phyloP scores from a whole-genome alignment of 2,888 invertebrate species.

The Glaucopsyche alexis region DNA sequence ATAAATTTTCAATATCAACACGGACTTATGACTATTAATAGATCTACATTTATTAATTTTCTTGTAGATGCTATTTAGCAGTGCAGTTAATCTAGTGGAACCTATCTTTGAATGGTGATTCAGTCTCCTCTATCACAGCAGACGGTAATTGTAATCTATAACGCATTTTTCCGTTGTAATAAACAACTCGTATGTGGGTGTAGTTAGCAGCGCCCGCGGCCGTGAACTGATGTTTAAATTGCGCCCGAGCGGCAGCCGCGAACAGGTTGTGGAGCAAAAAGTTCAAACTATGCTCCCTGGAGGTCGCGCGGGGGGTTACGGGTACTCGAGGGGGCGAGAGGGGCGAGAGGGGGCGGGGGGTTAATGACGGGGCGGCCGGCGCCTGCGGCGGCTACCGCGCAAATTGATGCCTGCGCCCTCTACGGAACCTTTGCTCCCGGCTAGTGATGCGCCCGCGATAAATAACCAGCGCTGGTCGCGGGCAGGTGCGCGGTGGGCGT shows the following conservation, averaged over 20 bases:
- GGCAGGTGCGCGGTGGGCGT: conserved; percentile 37
- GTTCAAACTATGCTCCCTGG: conserved; percentile 73
- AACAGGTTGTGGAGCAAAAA: conserved; percentile 79
- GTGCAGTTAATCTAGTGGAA: not conserved
- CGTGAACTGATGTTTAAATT: conserved; percentile 74
- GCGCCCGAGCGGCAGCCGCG: conserved; percentile 70
- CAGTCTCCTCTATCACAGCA: no score
- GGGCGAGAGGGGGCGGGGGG: conserved; percentile 47
- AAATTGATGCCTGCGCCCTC: conserved; percentile 78
- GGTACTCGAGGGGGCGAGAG: not conserved
- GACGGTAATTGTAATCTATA: conserved; percentile 16
- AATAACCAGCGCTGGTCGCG: conserved; percentile 56
- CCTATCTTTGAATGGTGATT: not conserved
- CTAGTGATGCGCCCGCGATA: conserved; percentile 74
- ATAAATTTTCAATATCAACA: no score
- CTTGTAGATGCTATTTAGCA: no score
- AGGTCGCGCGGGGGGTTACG: conserved; percentile 40
- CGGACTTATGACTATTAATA: no score
- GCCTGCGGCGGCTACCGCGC: conserved; percentile 78
- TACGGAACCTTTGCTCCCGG: conserved; percentile 76
- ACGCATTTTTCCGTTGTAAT: conserved; percentile 6
- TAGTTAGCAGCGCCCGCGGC: conserved; percentile 66
- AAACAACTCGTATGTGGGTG: conserved; percentile 16
- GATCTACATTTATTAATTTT: no score
- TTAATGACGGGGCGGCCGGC: conserved; percentile 78